Conservation (phyloP, 2,888 invertebrate genomes). For the Choreutis nemorana region DNA sequence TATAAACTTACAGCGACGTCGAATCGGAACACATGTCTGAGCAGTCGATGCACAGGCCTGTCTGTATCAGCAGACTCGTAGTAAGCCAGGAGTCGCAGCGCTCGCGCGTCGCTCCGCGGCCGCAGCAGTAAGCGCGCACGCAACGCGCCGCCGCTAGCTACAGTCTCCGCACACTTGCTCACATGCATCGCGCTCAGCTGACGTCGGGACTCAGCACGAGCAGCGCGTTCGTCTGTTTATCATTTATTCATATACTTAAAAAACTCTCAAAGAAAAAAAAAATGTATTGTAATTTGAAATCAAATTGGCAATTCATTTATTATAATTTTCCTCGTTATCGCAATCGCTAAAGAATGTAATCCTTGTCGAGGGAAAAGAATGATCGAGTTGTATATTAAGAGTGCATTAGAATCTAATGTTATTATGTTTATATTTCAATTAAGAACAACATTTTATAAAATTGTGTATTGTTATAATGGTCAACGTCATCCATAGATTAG, state of each 20-base stretch:
- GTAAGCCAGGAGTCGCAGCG: constrained; percentile 37
- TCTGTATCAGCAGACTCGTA: constrained; percentile 26
- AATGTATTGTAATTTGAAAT: background rate
- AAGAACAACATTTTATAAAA: too few species aligned
- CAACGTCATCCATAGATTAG: too few species aligned
- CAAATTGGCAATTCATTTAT: too few species aligned
- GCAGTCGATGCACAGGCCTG: constrained; percentile 25
- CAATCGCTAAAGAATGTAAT: too few species aligned
- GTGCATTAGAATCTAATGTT: too few species aligned
- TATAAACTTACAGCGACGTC: constrained; percentile 24
- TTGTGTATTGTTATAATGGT: too few species aligned
- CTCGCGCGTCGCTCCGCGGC: constrained; percentile 22
- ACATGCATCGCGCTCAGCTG: constrained; percentile 26
- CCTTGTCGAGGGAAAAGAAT: too few species aligned
- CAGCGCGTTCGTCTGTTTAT: constrained; percentile 39
- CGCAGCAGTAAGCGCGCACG: constrained; percentile 31
- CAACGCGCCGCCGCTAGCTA: constrained; percentile 17
- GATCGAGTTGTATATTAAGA: too few species aligned
- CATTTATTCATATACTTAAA: background rate
- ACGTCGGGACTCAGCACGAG: constrained; percentile 29
- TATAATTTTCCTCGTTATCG: too few species aligned
- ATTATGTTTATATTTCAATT: too few species aligned
- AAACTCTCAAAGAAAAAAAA: background rate
- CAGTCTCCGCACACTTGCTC: constrained; percentile 10
- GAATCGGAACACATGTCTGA: constrained; percentile 43